Base-by-base conservation (phyloP, 92 coral and sea anemone genomes). In the Actinostola sp. region DNA sequence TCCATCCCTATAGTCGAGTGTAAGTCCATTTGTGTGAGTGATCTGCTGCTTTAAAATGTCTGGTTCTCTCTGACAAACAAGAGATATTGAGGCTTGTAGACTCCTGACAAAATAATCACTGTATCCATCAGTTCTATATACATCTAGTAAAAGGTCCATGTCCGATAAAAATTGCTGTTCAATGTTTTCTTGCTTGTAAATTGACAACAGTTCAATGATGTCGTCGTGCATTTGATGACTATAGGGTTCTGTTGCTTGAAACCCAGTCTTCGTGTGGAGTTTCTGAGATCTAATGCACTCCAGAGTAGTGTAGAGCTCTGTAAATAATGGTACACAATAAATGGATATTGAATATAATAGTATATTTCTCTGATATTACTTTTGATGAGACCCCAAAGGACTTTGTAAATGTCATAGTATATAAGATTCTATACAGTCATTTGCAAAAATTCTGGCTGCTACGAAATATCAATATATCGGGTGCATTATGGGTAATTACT, bases 231-330 rank as follows among this genome's bases (percentile, higher is more conserved):
- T 78, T 17, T 63, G 20, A 20, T 71, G 83, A 56, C 79, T 73
- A 69, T 69, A 85, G 3, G 94, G 96, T 20, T 85, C 79, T 25
- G 74, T 41, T 21, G 69, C 80, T 53, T 85, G 71, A 28, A 74
- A 78, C 9, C 61, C 39, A 2, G 66, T 73, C 55, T 82, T 83
- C 13, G 82, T 36, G 30, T 75, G 67, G 51, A 32, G 80, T 34
- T 73, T 62, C 35, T 88, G 86, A 3, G 88, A 82, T 32, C 79
- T 66, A 36, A 95, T 77, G 36, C 86, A 74, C 28, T 82, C 75
- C 52, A 82, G 78, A 15, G 90, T 76, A 51, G 82, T 78, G 34
- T 73, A 88, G 42, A 95, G 70, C 78, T 95, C 99, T 95, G 57
- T 13, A 66, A 51, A 20, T 41, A 46, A 67, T 42, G 31, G 25